Evolutionary conservation across 1,140 invertebrate genomes (phyloP).

Genomic region (Tetramorium alpestre): DNA sequence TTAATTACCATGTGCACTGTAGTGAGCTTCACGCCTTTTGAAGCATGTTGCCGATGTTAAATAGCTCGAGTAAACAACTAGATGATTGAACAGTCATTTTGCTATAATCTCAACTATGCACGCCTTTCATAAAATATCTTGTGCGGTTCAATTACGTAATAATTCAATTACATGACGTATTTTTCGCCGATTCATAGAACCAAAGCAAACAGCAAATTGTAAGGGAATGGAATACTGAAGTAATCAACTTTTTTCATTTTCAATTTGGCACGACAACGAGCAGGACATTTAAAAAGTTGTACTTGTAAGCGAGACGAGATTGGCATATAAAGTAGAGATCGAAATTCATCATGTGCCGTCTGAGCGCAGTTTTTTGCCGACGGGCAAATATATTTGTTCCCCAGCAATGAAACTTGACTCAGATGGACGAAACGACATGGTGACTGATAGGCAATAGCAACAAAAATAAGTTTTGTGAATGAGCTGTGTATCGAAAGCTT

Average conservation of each 20-base stretch:
- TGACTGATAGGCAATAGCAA: conserved; percentile 56
- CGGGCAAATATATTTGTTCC: conserved; percentile 48
- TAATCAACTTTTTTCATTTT: conserved; percentile 54
- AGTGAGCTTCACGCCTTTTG: not conserved
- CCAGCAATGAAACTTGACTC: conserved; percentile 57
- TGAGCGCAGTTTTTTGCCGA: conserved; percentile 38
- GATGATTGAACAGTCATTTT: not conserved
- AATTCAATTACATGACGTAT: not conserved
- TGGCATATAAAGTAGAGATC: conserved; percentile 48
- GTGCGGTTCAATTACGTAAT: conserved; percentile 28
- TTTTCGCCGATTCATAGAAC: not conserved
- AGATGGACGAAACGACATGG: conserved; percentile 53
- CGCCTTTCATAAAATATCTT: not conserved
- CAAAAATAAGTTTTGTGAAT: conserved; percentile 51
- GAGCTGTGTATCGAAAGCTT: conserved; percentile 40
- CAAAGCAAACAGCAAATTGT: conserved; percentile 16
- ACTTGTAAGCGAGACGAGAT: not conserved
- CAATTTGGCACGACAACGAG: conserved; percentile 9
- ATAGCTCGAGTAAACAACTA: not conserved
- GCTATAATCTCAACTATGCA: not conserved
- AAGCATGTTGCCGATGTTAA: not conserved
- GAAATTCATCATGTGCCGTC: conserved; percentile 44
- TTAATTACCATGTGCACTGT: conserved; percentile 1
- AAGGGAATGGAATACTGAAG: not conserved
- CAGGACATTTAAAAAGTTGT: conserved; percentile 10